A percentile compares a stretch with the other conserved stretches of the same genome.
Conservation (phyloP, 1,140 invertebrate genomes). For the Hormaphis cornu region DNA sequence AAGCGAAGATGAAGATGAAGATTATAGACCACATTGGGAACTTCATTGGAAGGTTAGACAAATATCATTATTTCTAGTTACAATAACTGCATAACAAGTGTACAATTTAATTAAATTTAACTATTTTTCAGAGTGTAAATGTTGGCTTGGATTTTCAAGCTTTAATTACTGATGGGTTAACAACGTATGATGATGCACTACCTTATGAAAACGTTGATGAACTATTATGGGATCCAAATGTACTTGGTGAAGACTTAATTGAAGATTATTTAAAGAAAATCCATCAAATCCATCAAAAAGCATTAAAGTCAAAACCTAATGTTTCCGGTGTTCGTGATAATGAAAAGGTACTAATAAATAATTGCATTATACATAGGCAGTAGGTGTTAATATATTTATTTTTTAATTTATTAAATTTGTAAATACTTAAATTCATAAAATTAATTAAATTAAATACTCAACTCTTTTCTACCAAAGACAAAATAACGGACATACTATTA, state of each 20-base stretch:
- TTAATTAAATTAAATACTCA: no score
- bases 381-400: no score
- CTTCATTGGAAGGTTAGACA: slow-evolving; percentile 61
- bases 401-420: no score
- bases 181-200: slow-evolving; percentile 71
- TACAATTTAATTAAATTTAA: slow-evolving; percentile 46
- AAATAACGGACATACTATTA: no score
- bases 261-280: slow-evolving; percentile 72
- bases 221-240: slow-evolving; percentile 80
- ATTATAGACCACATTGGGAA: slow-evolving; percentile 45
- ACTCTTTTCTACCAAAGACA: no score
- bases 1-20: slow-evolving; percentile 57
- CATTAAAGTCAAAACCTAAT: slow-evolving; percentile 47
- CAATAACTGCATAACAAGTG: not conserved
- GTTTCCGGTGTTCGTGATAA: slow-evolving; percentile 48
- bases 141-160: slow-evolving; percentile 91
- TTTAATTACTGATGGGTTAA: slow-evolving; percentile 80
- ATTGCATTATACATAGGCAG: no score
- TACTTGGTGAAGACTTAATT: slow-evolving; percentile 60
- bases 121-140: slow-evolving; percentile 70
- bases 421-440: no score
- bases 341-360: slow-evolving; percentile 39
- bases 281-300: slow-evolving; percentile 51
- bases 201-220: slow-evolving; percentile 96
- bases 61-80: slow-evolving; percentile 37